Conservation (phyloP, 2,888 invertebrate species). For the Hartigia nigra region DNA sequence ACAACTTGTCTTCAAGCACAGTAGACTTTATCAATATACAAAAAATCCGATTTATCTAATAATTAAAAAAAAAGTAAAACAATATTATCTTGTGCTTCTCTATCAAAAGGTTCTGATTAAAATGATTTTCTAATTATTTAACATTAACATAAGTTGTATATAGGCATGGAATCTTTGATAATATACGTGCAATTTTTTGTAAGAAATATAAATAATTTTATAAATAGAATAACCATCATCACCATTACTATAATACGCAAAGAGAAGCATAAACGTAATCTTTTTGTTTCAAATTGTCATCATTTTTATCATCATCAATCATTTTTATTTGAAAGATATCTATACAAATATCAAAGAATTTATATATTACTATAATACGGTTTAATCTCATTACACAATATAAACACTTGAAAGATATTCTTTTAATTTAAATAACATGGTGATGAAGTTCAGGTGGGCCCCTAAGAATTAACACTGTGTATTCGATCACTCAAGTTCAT, state of each 20-base stretch:
- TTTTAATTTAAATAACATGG: background rate
- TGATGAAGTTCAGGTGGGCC: background rate
- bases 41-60: background rate
- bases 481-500: background rate
- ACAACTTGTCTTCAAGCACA: too few relatives aligned
- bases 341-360: background rate
- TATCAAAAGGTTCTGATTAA: too few relatives aligned
- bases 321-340: background rate
- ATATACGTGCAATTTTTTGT: too few relatives aligned
- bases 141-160: too few relatives aligned
- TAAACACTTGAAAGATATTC: background rate
- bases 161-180: too few relatives aligned
- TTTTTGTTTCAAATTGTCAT: too few relatives aligned
- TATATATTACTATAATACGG: conserved; percentile 2
- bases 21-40: background rate
- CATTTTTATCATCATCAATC: background rate
- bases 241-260: background rate
- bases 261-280: background rate
- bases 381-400: conserved; percentile 4
- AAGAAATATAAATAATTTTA: too few relatives aligned
- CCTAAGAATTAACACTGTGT: background rate
- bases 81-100: too few relatives aligned
- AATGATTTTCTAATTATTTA: too few relatives aligned
- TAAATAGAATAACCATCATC: too few relatives aligned
- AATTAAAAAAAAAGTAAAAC: too few relatives aligned